Evolutionary conservation across 2,113 vertebrate genomes (phyloP), one percentile per base, ranked within the genome.

Genomic region (Cromileptes altivelis): DNA sequence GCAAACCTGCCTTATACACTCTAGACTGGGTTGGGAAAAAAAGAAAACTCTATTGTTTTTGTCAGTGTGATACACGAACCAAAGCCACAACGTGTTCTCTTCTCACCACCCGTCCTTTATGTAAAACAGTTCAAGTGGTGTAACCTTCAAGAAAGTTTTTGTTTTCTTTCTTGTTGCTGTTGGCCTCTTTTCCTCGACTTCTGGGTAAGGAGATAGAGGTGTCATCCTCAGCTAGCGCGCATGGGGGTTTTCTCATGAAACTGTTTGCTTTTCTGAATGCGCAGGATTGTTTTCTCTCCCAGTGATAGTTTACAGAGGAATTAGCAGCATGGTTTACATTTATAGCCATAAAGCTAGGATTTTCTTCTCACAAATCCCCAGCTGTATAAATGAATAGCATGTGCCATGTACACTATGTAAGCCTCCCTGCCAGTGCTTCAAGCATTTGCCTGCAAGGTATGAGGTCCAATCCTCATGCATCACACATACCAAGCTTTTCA

Each of bases 71-170:
- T 89, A 88, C 78, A 84, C 74, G 74, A 88, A 91, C 74, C 82
- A 86, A 94, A 96, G 93, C 95, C 95, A 85, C 95, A 95, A 25
- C 65, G 49, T 79, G 70, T 87, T 90, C 78, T 83, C 65, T 83
- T 42, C 62, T 85, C 45, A 67, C 80, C 49, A 73, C 86, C 77
- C 84, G 80, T 79, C 82, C 69, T 75, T 89, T 88, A 93, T 95
- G 93, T 93, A 93, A 94, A 93, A 85, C 87, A 86, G 79, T 76
- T 89, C 12, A 84, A 85, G 85, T 70, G 86, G 86, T 84, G 89
- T 94, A 93, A 93, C 89, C 88, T 92, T 93, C 82, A 85, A 80
- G 72, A 82, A 27, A 14, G 15, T 18, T 53, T 45, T 80, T 69
- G 85, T 79, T 79, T 67, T 65, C 61, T 71, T 49, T 49, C 45